Conservation (phyloP, 2,888 invertebrate genomes). For the Cerceris rybyensis region DNA sequence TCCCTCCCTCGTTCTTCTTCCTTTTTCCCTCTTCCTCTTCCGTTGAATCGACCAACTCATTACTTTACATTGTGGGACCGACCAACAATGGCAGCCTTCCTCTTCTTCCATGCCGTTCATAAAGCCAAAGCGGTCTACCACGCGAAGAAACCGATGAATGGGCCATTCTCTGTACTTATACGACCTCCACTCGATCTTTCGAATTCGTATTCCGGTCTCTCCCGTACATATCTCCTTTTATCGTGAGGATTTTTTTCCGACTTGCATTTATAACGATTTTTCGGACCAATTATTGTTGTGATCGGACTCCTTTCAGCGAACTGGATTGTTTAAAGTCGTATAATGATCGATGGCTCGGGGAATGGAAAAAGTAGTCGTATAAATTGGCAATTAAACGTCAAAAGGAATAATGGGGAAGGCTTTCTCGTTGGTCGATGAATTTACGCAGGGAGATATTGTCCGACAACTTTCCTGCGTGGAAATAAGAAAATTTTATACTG, state of each 20-base stretch:
- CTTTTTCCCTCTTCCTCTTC: too few species aligned
- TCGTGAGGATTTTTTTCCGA: neutral
- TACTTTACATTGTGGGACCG: slow-evolving; percentile 65
- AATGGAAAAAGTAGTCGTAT: neutral
- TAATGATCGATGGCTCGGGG: slow-evolving; percentile 20
- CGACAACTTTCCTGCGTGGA: too few species aligned
- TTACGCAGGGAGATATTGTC: too few species aligned
- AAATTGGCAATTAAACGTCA: slow-evolving; percentile 23
- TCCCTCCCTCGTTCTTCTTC: slow-evolving; percentile 26
- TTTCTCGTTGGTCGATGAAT: neutral
- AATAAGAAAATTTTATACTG: too few species aligned
- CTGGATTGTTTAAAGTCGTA: neutral
- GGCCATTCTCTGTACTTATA: slow-evolving; percentile 45
- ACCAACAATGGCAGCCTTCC: slow-evolving; percentile 60
- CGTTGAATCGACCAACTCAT: slow-evolving; percentile 65
- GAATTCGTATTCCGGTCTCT: slow-evolving; percentile 16
- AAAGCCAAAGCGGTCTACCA: slow-evolving; percentile 38
- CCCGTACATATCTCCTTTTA: slow-evolving; percentile 17
- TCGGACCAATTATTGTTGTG: slow-evolving; percentile 26
- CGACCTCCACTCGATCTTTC: slow-evolving; percentile 40
- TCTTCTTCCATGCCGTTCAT: slow-evolving; percentile 31
- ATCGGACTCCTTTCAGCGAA: neutral
- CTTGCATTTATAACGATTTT: slow-evolving; percentile 16
- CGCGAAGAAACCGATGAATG: slow-evolving; percentile 61
- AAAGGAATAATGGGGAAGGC: neutral